Percentiles rank a stretch among this genome's conserved stretches.
Conservation (phyloP, 2,113 vertebrate species). For the Phasianus colchicus region DNA sequence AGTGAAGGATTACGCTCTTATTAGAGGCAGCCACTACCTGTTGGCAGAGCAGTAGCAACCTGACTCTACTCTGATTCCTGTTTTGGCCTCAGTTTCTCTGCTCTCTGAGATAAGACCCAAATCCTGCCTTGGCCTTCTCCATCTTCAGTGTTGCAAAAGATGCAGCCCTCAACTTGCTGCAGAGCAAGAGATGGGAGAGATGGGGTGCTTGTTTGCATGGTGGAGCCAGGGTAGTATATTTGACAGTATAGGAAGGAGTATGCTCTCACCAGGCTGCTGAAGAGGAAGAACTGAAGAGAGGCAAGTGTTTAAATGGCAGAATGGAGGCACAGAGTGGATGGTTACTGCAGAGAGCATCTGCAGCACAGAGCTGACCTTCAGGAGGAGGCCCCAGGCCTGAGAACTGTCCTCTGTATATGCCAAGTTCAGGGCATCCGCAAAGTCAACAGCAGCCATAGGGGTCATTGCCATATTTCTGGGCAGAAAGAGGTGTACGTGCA, state of each 20-base stretch:
- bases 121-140: neutral
- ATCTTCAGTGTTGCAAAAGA: neutral
- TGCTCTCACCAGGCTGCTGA: slow-evolving; percentile 7
- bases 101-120: neutral
- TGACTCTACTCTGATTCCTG: neutral
- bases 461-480: slow-evolving; percentile 7
- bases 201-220: neutral
- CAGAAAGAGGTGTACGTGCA: slow-evolving; percentile 39
- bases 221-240: neutral
- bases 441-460: neutral
- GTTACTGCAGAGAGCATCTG: neutral
- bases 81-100: neutral
- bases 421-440: neutral
- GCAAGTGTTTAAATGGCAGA: neutral
- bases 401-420: neutral
- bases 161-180: neutral
- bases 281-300: slow-evolving; percentile 9
- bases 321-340: neutral
- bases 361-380: neutral
- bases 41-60: neutral
- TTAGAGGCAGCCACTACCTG: neutral
- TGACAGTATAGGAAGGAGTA: neutral
- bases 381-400: neutral
- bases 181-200: neutral
- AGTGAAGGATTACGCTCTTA: neutral